Evolutionary conservation across 1,140 invertebrate species (phyloP), one percentile per base, ranked within the genome.

Genomic region (Heliconius congener): DNA sequence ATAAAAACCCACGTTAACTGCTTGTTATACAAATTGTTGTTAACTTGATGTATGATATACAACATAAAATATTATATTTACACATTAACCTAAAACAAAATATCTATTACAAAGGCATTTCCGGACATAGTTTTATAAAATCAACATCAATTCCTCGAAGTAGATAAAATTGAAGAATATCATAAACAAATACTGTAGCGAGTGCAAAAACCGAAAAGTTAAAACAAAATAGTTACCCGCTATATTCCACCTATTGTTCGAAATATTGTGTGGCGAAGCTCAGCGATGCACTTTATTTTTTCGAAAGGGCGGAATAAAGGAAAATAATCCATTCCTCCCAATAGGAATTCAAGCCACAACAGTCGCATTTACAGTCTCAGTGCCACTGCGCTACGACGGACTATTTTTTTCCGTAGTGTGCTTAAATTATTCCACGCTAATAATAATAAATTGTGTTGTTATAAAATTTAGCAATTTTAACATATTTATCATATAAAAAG

Each of bases 401-500:
- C 50, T 19, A 4, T 18, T 18, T 57, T 23, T 19, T n/a, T 57
- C 2, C 23, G 2, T 0, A 57, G n/a, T 1, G 0, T 0, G 13
- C 6, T 30, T 13, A 6, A 30, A 66, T 5, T 66, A 66, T 66
- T 66, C 60, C 27, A 30, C 60, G 60, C 23, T 30, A 30, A 66
- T 66, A 30, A 66, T 66, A 30, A 66, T 60, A 66, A 66, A 66
- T 66, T 66, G 60, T 66, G 60, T 27, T 16, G 13, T 66, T 66
- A 66, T 27, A 30, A 66, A 16, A 66, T 30, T 66, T 27, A 30
- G 60, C 60, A 66, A 30, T 66, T 30, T 66, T 66, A 30, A 1
- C 60, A 66, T 66, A 66, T 66, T 66, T 66, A 66, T 66, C 55
- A 27, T 19, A 60, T 60, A 60, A 11, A 60, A 60, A 23, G 55